A percentile compares a stretch with the other conserved stretches of the same genome.
Conservation (phyloP, 2,888 invertebrate species). For the Julus scanicus region DNA sequence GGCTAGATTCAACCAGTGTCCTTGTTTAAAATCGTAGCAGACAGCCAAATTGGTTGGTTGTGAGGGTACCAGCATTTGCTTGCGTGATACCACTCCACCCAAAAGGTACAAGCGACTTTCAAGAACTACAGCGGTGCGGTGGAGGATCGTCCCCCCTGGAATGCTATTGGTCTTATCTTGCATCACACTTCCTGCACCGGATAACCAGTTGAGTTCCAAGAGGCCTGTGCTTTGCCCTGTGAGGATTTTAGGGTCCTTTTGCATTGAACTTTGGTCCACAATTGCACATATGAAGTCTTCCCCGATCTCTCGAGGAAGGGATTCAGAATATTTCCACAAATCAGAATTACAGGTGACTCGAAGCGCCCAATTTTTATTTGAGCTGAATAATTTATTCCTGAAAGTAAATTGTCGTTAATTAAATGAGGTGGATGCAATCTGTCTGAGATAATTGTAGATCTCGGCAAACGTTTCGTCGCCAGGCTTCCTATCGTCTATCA, state of each 20-base stretch:
- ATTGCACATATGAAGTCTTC: background rate
- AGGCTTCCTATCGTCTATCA: too few relatives aligned
- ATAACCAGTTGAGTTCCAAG: background rate
- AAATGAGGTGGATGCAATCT: too few relatives aligned
- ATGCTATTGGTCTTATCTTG: background rate
- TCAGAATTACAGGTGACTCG: background rate
- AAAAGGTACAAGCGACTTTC: background rate
- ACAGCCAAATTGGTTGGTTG: background rate
- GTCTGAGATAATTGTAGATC: too few relatives aligned
- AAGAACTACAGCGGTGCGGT: background rate
- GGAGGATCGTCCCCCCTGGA: background rate
- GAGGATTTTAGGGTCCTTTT: background rate
- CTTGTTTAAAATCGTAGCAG: constrained; percentile 6
- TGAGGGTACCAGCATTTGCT: background rate
- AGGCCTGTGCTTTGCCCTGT: background rate
- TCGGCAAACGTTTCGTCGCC: too few relatives aligned
- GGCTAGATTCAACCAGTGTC: background rate
- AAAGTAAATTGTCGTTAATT: background rate
- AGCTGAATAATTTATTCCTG: background rate
- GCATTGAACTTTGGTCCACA: background rate
- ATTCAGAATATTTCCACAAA: background rate
- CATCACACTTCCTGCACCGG: background rate
- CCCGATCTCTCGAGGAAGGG: background rate
- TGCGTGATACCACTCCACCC: background rate
- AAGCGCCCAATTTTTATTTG: background rate